These are phyloP conservation scores for Perca schrenkii DNA, from an alignment of 2,113 vertebrate genomes.

Conservation along the genomic window DNA sequence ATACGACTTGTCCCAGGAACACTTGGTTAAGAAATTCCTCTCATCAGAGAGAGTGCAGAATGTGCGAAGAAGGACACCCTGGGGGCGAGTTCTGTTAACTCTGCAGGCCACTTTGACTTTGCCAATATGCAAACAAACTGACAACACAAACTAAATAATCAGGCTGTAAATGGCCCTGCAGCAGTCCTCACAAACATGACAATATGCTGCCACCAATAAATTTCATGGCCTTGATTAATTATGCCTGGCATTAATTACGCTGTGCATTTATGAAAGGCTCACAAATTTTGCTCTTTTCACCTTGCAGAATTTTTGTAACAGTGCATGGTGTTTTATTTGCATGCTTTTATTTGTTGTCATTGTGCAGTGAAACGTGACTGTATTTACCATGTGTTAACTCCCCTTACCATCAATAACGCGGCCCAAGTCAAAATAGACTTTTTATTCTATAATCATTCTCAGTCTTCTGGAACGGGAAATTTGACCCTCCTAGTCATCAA, in stretches of 20 bases:
- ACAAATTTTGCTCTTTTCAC: constrained; percentile 50
- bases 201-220: constrained; percentile 18
- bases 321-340: constrained; percentile 56
- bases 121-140: constrained; percentile 49
- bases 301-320: constrained; percentile 48
- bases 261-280: constrained; percentile 35
- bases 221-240: constrained; percentile 47
- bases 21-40: constrained; percentile 33
- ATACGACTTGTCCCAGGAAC: constrained; percentile 24
- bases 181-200: constrained; percentile 30
- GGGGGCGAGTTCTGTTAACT: constrained; percentile 55
- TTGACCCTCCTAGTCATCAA: constrained; percentile 10
- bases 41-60: constrained; percentile 30
- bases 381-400: constrained; percentile 66
- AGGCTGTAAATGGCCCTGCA: constrained; percentile 34
- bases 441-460: constrained; percentile 29
- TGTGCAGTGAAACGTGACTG: constrained; percentile 83
- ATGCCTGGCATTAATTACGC: constrained; percentile 42
- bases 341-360: constrained; percentile 64
- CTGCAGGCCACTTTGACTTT: constrained; percentile 58
- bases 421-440: constrained; percentile 51
- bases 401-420: constrained; percentile 53
- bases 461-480: constrained; percentile 26
- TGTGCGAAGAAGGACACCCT: constrained; percentile 47
- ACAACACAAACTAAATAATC: constrained; percentile 51